phyloP scores from a whole-genome alignment of 1,140 invertebrate genomes.

The Leguminivora glycinivorella region DNA sequence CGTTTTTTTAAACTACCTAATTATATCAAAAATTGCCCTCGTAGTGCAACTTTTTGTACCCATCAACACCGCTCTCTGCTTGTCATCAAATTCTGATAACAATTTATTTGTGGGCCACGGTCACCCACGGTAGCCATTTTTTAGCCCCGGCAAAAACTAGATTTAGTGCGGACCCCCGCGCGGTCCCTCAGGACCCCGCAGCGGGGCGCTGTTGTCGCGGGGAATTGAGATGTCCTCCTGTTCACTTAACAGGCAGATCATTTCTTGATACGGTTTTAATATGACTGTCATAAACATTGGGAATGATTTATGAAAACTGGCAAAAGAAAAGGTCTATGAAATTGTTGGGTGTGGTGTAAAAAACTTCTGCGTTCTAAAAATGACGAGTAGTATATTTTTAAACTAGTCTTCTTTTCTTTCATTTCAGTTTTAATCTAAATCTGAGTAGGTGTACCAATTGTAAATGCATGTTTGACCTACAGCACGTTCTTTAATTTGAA shows the following conservation, averaged over 20 bases:
- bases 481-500: neutral
- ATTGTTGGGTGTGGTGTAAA: neutral
- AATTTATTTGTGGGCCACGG: conserved; percentile 6
- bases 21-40: neutral
- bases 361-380: no score
- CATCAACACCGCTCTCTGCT: neutral
- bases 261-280: conserved; percentile 10
- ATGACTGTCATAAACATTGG: neutral
- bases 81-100: neutral
- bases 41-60: conserved; percentile 3
- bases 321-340: neutral
- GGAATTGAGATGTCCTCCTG: conserved; percentile 1
- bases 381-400: no score
- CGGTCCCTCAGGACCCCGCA: conserved; percentile 29
- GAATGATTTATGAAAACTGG: no score
- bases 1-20: no score
- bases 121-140: conserved; percentile 13
- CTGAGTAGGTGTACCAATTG: no score
- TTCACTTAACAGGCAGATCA: neutral
- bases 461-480: no score
- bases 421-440: no score
- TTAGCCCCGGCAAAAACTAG: conserved; percentile 12
- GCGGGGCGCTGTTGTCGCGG: conserved; percentile 39
- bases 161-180: conserved; percentile 25
- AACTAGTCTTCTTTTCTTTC: no score